Percentiles rank a stretch among this genome's conserved stretches.
These are phyloP conservation scores for Lumbricus terrestris DNA, from an alignment of 2,888 invertebrate species.

Conservation along the genomic window DNA sequence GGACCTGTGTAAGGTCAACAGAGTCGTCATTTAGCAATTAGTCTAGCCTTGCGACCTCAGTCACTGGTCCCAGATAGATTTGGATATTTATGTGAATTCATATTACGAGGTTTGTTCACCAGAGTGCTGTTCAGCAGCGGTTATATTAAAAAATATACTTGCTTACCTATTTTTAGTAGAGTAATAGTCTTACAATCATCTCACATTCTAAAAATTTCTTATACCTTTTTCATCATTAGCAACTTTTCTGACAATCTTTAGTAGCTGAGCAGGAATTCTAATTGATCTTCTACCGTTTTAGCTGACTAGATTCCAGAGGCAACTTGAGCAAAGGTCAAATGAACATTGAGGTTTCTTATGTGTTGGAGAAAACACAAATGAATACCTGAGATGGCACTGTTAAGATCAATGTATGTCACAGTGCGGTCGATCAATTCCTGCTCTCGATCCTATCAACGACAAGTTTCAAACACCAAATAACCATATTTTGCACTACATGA, in stretches of 20 bases:
- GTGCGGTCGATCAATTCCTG: neutral
- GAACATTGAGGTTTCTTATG: neutral
- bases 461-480: neutral
- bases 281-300: neutral
- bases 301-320: neutral
- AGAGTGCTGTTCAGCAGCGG: no score
- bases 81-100: no score
- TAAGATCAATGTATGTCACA: slow-evolving; percentile 12
- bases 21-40: neutral
- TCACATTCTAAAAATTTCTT: neutral
- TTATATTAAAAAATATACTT: no score
- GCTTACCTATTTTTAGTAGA: neutral
- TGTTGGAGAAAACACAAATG: neutral
- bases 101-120: no score
- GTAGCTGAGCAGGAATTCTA: neutral
- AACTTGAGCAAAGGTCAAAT: neutral
- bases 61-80: no score
- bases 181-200: neutral
- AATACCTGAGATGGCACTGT: slow-evolving; percentile 13
- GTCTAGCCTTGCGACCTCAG: no score
- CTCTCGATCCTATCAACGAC: slow-evolving; percentile 10
- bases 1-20: neutral
- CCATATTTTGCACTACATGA: neutral
- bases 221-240: neutral
- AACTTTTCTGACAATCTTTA: neutral